Percentiles rank a stretch among this genome's conserved stretches.
phyloP scores from a whole-genome alignment of 2,888 invertebrate species.

The Ormyrus rosae region DNA sequence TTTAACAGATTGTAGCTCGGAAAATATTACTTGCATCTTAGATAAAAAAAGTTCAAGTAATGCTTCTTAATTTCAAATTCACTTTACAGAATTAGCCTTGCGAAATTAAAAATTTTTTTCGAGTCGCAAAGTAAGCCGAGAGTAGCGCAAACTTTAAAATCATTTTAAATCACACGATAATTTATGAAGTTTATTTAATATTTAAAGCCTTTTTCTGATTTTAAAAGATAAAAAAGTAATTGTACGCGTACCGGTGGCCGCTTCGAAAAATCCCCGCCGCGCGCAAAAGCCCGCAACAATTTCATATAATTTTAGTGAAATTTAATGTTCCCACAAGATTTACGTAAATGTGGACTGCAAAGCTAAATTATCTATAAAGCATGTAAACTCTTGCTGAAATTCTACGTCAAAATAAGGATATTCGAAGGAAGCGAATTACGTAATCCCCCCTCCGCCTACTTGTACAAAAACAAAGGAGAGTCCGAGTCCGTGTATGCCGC shows the following conservation, averaged over 20 bases:
- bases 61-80: too few relatives aligned
- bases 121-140: too few relatives aligned
- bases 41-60: too few relatives aligned
- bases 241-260: too few relatives aligned
- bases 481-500: background rate
- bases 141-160: too few relatives aligned
- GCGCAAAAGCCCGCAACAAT: constrained; percentile 20
- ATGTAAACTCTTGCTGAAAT: constrained; percentile 15
- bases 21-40: too few relatives aligned
- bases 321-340: constrained; percentile 48
- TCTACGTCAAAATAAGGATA: constrained; percentile 37
- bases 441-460: constrained; percentile 15
- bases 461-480: constrained; percentile 15
- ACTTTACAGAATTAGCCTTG: too few relatives aligned
- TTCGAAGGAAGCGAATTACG: constrained; percentile 28
- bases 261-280: constrained; percentile 12
- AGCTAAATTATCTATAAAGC: constrained; percentile 28
- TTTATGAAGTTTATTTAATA: too few relatives aligned
- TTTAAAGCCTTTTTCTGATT: background rate
- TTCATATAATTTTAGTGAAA: constrained; percentile 37
- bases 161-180: too few relatives aligned
- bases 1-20: too few relatives aligned
- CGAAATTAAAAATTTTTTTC: too few relatives aligned
- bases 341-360: constrained; percentile 39
- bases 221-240: constrained; percentile 7